phyloP scores from a whole-genome alignment of 2,797 vertebrate genomes.

The Lophius americanus region DNA sequence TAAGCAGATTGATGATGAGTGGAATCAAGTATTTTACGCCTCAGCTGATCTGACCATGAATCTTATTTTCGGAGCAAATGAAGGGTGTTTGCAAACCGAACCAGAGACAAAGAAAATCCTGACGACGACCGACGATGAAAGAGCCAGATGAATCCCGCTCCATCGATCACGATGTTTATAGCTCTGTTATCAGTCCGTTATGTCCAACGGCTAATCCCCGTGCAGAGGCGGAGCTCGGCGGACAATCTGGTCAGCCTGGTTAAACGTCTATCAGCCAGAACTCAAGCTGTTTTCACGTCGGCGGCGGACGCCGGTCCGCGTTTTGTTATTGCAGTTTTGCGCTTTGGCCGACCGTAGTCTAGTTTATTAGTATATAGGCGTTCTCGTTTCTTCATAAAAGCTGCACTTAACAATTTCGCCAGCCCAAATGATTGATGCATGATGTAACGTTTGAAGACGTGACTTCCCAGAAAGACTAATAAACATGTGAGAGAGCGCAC shows the following conservation, averaged over 20 bases:
- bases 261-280: constrained; percentile 19
- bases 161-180: constrained; percentile 20
- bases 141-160: constrained; percentile 23
- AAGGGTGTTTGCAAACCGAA: constrained; percentile 14
- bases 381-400: constrained; percentile 15
- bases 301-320: constrained; percentile 37
- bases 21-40: constrained; percentile 18
- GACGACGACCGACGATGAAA: constrained; percentile 26
- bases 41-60: constrained; percentile 34
- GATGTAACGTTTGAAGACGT: constrained; percentile 14
- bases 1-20: constrained; percentile 29
- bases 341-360: constrained; percentile 27
- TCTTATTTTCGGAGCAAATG: constrained; percentile 27
- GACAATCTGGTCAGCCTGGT: neutral
- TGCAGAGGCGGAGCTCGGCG: constrained; percentile 20
- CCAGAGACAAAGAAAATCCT: constrained; percentile 6
- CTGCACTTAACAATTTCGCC: neutral
- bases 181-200: constrained; percentile 13
- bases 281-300: constrained; percentile 38
- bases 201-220: constrained; percentile 29
- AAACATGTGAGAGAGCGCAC: neutral
- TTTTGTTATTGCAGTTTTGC: constrained; percentile 32
- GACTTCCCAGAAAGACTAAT: constrained; percentile 21
- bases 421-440: constrained; percentile 2
- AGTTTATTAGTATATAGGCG: constrained; percentile 9